Evolutionary conservation across 1,140 invertebrate genomes (phyloP).

Genomic region (Ladona fulva): DNA sequence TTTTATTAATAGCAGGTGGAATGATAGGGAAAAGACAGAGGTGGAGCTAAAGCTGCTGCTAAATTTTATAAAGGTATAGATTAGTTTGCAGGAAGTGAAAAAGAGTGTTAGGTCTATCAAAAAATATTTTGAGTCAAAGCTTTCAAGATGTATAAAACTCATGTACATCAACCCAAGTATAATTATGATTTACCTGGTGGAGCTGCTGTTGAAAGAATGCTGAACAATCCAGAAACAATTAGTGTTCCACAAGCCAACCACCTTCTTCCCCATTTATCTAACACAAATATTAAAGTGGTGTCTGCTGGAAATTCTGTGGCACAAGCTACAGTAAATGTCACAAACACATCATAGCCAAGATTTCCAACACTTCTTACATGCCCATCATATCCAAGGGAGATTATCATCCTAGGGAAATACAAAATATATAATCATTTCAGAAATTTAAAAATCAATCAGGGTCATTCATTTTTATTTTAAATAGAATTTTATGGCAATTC

Average conservation of each 20-base stretch:
- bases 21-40: no score
- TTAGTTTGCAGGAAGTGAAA: no score
- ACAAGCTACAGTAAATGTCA: constrained; percentile 73
- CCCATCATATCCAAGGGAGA: constrained; percentile 77
- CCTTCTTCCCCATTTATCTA: constrained; percentile 73
- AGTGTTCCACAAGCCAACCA: constrained; percentile 75
- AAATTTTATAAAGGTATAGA: no score
- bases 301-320: constrained; percentile 76
- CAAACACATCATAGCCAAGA: constrained; percentile 66
- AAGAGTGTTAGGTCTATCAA: no score
- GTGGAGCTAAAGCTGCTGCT: no score
- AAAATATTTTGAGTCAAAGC: no score
- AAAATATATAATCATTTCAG: constrained; percentile 13
- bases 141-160: no score
- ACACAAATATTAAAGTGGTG: constrained; percentile 62
- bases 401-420: constrained; percentile 60
- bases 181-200: constrained; percentile 45
- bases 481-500: no score
- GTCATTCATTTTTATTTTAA: no score
- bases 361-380: constrained; percentile 76
- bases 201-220: constrained; percentile 59
- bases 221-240: constrained; percentile 68
- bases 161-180: no score
- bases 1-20: no score
- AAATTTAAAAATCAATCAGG: no score